These are phyloP conservation scores for Allolobophora icterica DNA, from an alignment of 2,888 invertebrate species.

Conservation along the genomic window DNA sequence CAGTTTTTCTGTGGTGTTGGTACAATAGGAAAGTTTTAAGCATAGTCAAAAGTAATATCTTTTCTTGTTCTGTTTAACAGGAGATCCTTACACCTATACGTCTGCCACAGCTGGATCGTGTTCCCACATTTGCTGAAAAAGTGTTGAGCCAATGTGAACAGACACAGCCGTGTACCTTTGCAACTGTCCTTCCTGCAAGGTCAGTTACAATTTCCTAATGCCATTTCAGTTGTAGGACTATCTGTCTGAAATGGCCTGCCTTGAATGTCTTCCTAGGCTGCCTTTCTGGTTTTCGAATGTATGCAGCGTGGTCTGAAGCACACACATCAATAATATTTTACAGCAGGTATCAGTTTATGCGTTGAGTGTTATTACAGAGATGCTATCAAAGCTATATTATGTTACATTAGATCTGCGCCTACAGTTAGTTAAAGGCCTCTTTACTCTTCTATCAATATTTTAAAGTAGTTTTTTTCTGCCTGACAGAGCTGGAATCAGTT, in stretches of 20 bases:
- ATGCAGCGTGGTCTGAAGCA: not conserved
- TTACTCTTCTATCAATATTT: not conserved
- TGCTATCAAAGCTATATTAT: not conserved
- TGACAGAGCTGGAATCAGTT: not conserved
- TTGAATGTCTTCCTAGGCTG: not conserved
- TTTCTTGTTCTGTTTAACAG: slow-evolving; percentile 20
- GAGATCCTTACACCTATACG: slow-evolving; percentile 37
- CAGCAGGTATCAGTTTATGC: too few relatives aligned
- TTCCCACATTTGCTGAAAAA: slow-evolving; percentile 40
- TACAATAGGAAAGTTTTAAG: not conserved
- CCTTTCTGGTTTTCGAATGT: not conserved
- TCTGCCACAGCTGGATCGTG: slow-evolving; percentile 24
- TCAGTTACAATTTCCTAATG: not conserved
- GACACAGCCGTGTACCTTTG: slow-evolving; percentile 33
- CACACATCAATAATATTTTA: not conserved
- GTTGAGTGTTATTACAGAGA: not conserved
- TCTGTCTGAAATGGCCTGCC: not conserved
- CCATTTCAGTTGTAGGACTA: not conserved
- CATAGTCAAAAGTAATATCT: not conserved
- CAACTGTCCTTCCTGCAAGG: slow-evolving; percentile 40
- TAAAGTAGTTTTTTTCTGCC: not conserved
- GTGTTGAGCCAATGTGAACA: slow-evolving; percentile 43
- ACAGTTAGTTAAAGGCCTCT: not conserved
- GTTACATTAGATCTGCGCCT: not conserved
- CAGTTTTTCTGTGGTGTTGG: not conserved